These are phyloP conservation scores for Strix uralensis DNA, from an alignment of 2,113 vertebrate genomes.

Conservation along the genomic window DNA sequence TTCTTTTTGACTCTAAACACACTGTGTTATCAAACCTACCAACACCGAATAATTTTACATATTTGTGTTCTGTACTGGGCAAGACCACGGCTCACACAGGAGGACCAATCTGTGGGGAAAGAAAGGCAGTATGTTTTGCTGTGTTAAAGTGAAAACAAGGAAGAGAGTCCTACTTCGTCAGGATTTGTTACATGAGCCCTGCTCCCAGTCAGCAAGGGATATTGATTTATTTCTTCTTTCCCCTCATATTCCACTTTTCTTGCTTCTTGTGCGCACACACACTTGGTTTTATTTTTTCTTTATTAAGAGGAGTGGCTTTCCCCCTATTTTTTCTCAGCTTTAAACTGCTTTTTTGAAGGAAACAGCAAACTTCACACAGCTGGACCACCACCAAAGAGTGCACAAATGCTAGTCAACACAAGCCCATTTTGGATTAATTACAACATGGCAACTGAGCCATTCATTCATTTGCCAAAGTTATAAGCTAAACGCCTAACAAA, in stretches of 20 bases:
- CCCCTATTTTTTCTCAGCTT: background rate
- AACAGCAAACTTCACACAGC: background rate
- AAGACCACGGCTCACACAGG: background rate
- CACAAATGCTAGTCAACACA: background rate
- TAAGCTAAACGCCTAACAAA: background rate
- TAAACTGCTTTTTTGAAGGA: background rate
- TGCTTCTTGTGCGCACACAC: background rate
- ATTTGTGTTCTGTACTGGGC: background rate
- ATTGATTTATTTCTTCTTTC: background rate
- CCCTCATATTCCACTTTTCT: background rate
- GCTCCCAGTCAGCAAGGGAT: background rate
- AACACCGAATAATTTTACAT: background rate
- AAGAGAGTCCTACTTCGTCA: background rate
- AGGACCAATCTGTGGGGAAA: background rate
- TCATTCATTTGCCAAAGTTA: background rate
- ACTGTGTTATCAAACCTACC: background rate
- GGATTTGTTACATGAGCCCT: background rate
- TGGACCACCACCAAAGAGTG: background rate
- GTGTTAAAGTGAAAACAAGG: background rate
- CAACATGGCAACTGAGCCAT: accelerated
- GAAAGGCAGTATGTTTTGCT: background rate
- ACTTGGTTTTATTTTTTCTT: background rate
- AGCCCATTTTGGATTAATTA: background rate
- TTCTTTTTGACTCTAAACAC: background rate
- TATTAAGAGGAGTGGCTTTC: background rate